Evolutionary conservation across 2,797 vertebrate species (phyloP).

Genomic region (Synaphobranchus kaupii): DNA sequence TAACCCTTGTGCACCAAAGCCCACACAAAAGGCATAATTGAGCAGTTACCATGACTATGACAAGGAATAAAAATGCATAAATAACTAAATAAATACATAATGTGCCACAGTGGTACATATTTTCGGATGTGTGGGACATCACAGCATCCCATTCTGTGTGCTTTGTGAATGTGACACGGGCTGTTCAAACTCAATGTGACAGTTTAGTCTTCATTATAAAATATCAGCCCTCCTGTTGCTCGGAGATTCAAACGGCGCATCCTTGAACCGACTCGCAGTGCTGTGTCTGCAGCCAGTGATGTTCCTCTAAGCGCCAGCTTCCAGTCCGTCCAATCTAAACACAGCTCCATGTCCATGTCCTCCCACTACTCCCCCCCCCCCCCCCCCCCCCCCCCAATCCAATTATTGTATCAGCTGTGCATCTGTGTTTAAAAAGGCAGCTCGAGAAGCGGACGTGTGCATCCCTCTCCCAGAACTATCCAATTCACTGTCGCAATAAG

Average conservation of each 20-base stretch:
- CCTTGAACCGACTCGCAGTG: background rate
- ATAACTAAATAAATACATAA: background rate
- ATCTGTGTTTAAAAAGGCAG: slow-evolving; percentile 47
- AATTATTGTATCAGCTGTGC: slow-evolving; percentile 75
- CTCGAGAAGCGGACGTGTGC: slow-evolving; percentile 50
- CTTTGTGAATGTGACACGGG: background rate
- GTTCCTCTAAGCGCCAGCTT: background rate
- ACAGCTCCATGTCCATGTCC: slow-evolving; percentile 68
- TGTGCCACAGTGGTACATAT: background rate
- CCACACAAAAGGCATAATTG: background rate
- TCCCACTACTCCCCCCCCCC: slow-evolving; percentile 70
- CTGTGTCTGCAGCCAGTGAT: background rate
- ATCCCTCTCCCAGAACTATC: slow-evolving; percentile 11
- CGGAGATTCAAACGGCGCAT: background rate
- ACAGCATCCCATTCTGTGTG: background rate
- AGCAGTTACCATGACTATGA: background rate
- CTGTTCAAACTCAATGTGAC: background rate
- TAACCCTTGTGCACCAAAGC: background rate
- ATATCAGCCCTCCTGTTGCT: background rate
- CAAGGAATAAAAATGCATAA: background rate
- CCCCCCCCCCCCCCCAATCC: slow-evolving; percentile 69
- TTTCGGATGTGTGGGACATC: background rate
- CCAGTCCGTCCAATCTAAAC: slow-evolving; percentile 53
- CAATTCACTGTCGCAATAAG: background rate
- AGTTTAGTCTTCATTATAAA: background rate